Base-by-base conservation (phyloP, 1,140 invertebrate genomes). In the Hylaeus anthracinus region DNA sequence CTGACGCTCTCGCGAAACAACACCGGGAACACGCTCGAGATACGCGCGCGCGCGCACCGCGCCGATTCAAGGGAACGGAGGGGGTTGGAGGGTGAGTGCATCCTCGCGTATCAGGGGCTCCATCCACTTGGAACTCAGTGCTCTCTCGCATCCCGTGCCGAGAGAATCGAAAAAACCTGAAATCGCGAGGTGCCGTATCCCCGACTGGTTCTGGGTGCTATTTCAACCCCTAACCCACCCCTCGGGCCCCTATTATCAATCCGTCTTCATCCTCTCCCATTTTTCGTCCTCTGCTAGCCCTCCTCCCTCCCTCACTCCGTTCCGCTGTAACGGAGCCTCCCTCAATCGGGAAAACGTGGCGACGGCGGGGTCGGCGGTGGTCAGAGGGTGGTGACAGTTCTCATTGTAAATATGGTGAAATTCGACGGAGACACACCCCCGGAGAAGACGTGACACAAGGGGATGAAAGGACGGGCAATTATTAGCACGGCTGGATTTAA, bases 11-110 rank as follows among this genome's bases (percentile, higher is more conserved):
- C 48, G 69, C 77, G 77, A 72, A 79, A 79, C 77, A 79, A 79
- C 77, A 79, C 77, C 77, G 77, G n/a, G 77, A 79, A 79, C 77
- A 79, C 60, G 77, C 77, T 72, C 77, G 77, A 79, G 48, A 79
- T 79, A 79, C 77, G 77, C 75, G 75, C 75, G 75, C 75, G 75
- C 76, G 69, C 26, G 26, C 26, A 0, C 26, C 26, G 26, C 77
- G 77, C 72, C 77, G 77, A 64, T 48, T 5, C 58, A 48, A 45
- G 53, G 12, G 37, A 37, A 26, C 26, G 73, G n/a, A 5, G 60
- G 5, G 48, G 66, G 67, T 14, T 15, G 69, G 14, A 39, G 37
- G 67, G 5, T 10, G 67, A 10, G 37, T 41, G 53, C 53, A 58
- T 67, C 45, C 55, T 43, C 56, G 39, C 8, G 51, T 45, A 60